Base-by-base conservation (phyloP, 2,113 vertebrate genomes). In the Trichomycterus rosablanca region DNA sequence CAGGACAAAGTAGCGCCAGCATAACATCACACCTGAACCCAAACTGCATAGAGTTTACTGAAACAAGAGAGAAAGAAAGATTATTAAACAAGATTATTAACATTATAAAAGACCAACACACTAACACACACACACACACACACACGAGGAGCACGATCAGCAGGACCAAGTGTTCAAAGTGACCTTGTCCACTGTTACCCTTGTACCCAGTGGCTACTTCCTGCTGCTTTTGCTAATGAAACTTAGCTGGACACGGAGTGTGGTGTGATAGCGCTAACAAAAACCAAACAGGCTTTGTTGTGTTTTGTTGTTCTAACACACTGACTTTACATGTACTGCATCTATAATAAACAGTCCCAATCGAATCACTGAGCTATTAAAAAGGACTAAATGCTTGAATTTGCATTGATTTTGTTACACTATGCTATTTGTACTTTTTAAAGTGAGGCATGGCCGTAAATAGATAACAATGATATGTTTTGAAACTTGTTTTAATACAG, bases 1-100 rank as follows among this genome's bases (percentile, higher is more conserved):
- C 11, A 5, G 16, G 9, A 53, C 15, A 46, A 26, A 59, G n/a
- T 28, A 37, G 37, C 43, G 23, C 22, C 2, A 22, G 15, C 32
- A 28, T 28, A 12, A 28, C 15, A 42, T 28, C 43, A 40, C 28
- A 30, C 22, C 3, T 43, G n/a, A 15, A 53, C 15, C 45, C 30
- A 46, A 19, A 18, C 62, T 60, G 50, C 40, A 22, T 54, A 19
- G 4, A 8, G 50, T 55, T 81, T 76, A 83, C 81, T 85, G 70
- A 26, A 24, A 15, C 16, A 19, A 51, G 30, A 46, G 45, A 67
- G 23, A 67, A 14, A 60, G 42, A 64, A 19, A 51, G 5, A 69
- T 2, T 2, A n/a, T 51, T 43, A 34, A 45, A 48, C 7, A 63
- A 51, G 14, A 63, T 11, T 3, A 15, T 46, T 7, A 39, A 7